These are phyloP conservation scores for Actinostola sp. DNA, from an alignment of 92 coral and sea anemone genomes.

Conservation along the genomic window DNA sequence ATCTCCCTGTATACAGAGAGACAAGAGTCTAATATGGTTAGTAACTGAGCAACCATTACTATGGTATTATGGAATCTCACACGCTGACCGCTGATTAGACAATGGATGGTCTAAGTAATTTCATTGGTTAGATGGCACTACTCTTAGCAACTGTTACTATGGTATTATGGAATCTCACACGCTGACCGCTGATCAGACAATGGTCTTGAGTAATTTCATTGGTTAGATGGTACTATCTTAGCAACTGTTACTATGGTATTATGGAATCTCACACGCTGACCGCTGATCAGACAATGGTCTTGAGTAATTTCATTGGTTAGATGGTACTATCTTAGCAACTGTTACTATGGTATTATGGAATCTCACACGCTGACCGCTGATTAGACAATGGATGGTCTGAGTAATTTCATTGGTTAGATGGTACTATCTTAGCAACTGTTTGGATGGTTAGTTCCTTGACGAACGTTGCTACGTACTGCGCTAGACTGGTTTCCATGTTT, in stretches of 20 bases:
- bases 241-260: constrained; percentile 9
- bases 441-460: too few relatives aligned
- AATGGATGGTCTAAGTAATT: too few relatives aligned
- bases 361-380: too few relatives aligned
- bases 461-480: too few relatives aligned
- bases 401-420: background rate
- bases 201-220: too few relatives aligned
- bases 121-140: background rate
- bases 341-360: constrained; percentile 8
- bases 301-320: background rate
- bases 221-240: background rate
- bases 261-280: too few relatives aligned
- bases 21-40: background rate
- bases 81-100: too few relatives aligned
- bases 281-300: background rate
- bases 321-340: constrained; percentile 1
- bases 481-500: too few relatives aligned
- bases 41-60: background rate
- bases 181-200: too few relatives aligned
- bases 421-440: constrained; percentile 1
- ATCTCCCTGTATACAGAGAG: background rate
- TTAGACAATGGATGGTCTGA: too few relatives aligned
- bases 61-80: too few relatives aligned
- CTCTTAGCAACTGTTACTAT: constrained; percentile 5
- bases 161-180: too few relatives aligned